Conservation (phyloP, 2,113 vertebrate genomes). For the Sapayoa aenigma region DNA sequence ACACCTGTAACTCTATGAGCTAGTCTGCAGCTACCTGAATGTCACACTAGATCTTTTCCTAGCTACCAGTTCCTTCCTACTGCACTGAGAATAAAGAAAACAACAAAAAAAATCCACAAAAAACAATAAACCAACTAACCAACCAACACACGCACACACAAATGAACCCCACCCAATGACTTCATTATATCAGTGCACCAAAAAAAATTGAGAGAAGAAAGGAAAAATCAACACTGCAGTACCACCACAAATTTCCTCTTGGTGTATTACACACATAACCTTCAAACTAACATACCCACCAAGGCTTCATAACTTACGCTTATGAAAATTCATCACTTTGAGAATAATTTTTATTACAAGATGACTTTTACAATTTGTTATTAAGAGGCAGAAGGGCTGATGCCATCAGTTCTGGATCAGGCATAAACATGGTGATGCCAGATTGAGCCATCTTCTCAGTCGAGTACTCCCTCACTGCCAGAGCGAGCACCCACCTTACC, state of each 20-base stretch:
- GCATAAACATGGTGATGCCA: fast-evolving
- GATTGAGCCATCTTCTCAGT: not conserved
- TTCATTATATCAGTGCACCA: not conserved
- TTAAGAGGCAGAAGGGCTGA: not conserved
- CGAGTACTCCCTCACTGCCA: not conserved
- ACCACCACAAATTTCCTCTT: not conserved
- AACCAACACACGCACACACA: not conserved
- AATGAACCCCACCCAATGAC: not conserved
- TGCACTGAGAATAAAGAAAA: not conserved
- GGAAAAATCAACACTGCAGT: not conserved
- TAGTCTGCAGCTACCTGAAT: not conserved
- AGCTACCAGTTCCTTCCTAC: not conserved
- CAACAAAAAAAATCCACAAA: not conserved
- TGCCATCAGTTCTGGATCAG: not conserved
- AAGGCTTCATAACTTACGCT: not conserved
- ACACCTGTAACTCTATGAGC: not conserved
- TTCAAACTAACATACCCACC: not conserved
- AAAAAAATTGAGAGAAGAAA: not conserved
- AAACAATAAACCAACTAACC: not conserved
- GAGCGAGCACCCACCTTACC: not conserved
- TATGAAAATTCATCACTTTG: not conserved
- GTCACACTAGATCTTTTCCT: not conserved
- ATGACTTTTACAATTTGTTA: not conserved
- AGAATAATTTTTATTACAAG: not conserved
- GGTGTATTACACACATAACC: not conserved